Base-by-base conservation (phyloP, 1,140 invertebrate genomes). In the Ctenoplectra terminalis region DNA sequence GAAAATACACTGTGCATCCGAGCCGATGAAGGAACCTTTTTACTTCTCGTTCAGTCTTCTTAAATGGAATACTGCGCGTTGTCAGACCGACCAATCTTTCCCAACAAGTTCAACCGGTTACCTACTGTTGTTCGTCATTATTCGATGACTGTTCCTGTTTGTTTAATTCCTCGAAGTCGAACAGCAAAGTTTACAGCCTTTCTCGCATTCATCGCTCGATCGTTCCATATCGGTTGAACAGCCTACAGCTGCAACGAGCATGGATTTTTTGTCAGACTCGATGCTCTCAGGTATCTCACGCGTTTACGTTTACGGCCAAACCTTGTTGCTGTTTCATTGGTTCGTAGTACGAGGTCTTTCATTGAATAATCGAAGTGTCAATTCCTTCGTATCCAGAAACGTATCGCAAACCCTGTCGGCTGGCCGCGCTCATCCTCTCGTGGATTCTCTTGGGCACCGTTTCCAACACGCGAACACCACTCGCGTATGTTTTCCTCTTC, bases 401-500 rank as follows among this genome's bases (percentile, higher is more conserved):
- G 54, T 80, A 79, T 61, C 76, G 58, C 37, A 74, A 34, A 26
- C 80, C 71, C 48, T 75, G 84, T 3, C 73, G 64, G 46, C 74
- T 20, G 20, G 56, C 17, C 50, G 50, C 69, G 31, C 50, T 31
- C 46, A 67, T 70, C 52, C 40, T 67, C 20, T 86, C 74, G 52
- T 56, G 58, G 31, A 74, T 63, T 43, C 70, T 75, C 46, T n/a
- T 56, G 23, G 70, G 31, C 23, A 9, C 43, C n/a, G 72, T 77
- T 13, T 83, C 43, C 70, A 71, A 43, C 46, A 52, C 8, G 74
- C 60, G 54, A 58, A 71, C 56, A 48, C 54, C 48, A 71, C 69
- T 81, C 0, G 82, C 61, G 43, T 87, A 87, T 37, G 83, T 54
- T 15, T 78, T 82, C 40, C 85, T 82, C 37, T 72, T 87, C 31